Evolutionary conservation across 2,797 vertebrate species (phyloP).

Genomic region (Alectoris magna): DNA sequence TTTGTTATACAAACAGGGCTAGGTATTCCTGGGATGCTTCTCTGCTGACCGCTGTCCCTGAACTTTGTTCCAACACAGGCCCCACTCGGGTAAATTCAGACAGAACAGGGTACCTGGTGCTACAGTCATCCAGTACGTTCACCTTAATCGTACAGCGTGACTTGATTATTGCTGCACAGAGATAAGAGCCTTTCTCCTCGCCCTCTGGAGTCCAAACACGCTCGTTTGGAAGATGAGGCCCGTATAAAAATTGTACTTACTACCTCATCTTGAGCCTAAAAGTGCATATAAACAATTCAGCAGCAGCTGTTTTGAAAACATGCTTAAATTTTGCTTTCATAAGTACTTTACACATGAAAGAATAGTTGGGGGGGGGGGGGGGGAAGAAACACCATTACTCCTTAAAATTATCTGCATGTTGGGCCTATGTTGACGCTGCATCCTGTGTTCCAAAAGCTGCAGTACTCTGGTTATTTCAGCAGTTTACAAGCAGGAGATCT

Average conservation of each 20-base stretch:
- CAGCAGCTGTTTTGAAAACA: neutral
- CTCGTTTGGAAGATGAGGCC: neutral
- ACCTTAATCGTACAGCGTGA: neutral
- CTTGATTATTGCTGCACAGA: neutral
- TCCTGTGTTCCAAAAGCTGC: neutral
- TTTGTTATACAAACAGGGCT: neutral
- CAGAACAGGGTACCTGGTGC: neutral
- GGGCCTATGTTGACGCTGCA: neutral
- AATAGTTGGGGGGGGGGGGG: neutral
- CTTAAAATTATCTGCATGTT: neutral
- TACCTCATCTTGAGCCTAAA: neutral
- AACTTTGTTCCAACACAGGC: neutral
- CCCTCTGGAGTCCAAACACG: neutral
- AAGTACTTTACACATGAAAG: neutral
- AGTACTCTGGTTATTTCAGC: neutral
- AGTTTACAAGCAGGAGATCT: neutral
- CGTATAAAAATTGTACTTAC: neutral
- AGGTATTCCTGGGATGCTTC: neutral
- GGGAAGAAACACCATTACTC: neutral
- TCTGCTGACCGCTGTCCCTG: neutral
- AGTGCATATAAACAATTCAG: neutral
- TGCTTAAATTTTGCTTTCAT: neutral
- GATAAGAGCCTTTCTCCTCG: neutral
- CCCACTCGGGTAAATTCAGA: neutral
- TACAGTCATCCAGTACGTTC: neutral